Conservation (phyloP, 2,113 vertebrate genomes). For the Tylochromis polylepis region DNA sequence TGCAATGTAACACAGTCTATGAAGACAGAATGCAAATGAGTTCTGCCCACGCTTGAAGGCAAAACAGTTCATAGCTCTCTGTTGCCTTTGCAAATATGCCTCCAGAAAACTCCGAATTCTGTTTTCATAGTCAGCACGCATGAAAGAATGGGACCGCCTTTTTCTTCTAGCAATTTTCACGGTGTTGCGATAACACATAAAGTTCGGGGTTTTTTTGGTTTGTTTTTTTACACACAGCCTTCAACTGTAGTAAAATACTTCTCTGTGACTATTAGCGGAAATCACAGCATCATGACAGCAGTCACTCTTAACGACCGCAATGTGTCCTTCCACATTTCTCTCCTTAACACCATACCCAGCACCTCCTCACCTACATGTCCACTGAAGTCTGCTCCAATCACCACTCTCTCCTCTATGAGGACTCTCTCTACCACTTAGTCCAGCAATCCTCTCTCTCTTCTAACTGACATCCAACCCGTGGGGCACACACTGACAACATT, state of each 20-base stretch:
- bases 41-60: neutral
- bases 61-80: neutral
- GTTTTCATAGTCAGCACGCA: rapidly evolving
- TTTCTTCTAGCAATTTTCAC: rapidly evolving
- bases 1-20: neutral
- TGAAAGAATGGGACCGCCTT: rapidly evolving
- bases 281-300: too few relatives aligned
- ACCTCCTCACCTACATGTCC: neutral
- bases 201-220: rapidly evolving
- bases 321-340: neutral
- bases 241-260: neutral
- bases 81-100: neutral
- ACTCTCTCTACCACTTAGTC: too few relatives aligned
- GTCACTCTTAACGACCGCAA: rapidly evolving
- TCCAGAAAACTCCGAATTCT: neutral
- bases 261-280: neutral
- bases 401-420: too few relatives aligned
- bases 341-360: neutral
- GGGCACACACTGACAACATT: too few relatives aligned
- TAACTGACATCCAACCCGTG: too few relatives aligned
- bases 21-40: neutral
- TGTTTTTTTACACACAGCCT: neutral
- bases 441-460: too few relatives aligned
- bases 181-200: neutral
- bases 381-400: neutral